These are phyloP conservation scores for Alaudala cheleensis DNA, from an alignment of 2,113 vertebrate species.

Conservation along the genomic window DNA sequence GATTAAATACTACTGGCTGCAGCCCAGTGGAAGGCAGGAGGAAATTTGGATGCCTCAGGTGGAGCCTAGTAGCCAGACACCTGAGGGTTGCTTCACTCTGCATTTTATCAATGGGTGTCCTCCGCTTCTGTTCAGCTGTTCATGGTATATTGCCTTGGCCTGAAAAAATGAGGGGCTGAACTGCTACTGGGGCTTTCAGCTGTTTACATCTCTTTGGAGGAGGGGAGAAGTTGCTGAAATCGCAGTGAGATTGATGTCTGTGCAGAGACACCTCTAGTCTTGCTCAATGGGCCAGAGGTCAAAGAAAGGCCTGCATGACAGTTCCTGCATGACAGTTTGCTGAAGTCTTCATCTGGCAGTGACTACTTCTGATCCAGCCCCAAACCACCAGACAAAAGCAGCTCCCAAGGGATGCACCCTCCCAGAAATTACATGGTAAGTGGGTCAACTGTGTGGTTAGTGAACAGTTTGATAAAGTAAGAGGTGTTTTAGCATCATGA, in stretches of 20 bases:
- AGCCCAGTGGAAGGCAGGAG: not conserved
- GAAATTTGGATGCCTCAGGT: not conserved
- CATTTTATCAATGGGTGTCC: not conserved
- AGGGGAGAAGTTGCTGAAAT: not conserved
- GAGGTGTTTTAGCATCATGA: not conserved
- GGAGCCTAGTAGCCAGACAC: not conserved
- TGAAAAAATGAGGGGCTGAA: not conserved
- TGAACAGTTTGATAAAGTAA: not conserved
- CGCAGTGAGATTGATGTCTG: not conserved
- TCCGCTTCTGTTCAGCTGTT: not conserved
- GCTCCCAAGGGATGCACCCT: not conserved
- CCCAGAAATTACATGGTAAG: not conserved
- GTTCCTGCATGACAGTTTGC: fast-evolving
- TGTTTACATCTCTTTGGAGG: not conserved
- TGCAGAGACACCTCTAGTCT: not conserved
- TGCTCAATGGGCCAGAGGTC: fast-evolving
- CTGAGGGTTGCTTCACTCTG: not conserved
- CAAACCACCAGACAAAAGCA: not conserved
- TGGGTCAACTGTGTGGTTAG: not conserved
- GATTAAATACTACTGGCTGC: not conserved
- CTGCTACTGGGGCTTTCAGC: not conserved
- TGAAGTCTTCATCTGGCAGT: not conserved
- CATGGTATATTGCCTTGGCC: not conserved
- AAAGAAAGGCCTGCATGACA: not conserved
- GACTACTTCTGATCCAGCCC: not conserved